These are phyloP conservation scores for Stomorhina lunata DNA, from an alignment of 2,888 invertebrate genomes.

Conservation along the genomic window DNA sequence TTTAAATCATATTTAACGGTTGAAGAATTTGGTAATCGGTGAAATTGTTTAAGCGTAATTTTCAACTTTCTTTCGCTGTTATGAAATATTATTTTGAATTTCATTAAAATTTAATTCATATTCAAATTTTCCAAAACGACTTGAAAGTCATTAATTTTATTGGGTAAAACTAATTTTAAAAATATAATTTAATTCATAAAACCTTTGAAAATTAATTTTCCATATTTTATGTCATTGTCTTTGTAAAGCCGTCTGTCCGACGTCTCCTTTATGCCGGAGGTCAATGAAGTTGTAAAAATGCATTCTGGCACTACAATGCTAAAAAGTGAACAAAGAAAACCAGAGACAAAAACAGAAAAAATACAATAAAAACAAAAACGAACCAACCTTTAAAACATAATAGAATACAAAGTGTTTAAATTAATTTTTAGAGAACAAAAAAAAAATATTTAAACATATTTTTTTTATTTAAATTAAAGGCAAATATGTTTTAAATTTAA, in stretches of 20 bases:
- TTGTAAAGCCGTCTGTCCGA: too few relatives aligned
- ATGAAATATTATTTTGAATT: too few relatives aligned
- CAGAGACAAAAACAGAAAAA: too few relatives aligned
- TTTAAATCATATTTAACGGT: background rate
- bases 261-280: slow-evolving; percentile 11
- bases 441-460: background rate
- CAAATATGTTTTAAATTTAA: slow-evolving; percentile 5
- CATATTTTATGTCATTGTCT: background rate
- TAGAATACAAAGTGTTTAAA: background rate
- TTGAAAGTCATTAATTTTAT: background rate
- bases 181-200: background rate
- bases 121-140: too few relatives aligned
- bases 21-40: background rate
- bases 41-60: background rate
- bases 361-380: background rate
- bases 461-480: background rate
- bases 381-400: background rate
- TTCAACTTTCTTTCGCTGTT: background rate
- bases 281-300: slow-evolving; percentile 55
- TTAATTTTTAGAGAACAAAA: too few relatives aligned
- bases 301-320: slow-evolving; percentile 5
- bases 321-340: background rate
- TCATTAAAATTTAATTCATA: background rate
- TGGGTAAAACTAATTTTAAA: background rate
- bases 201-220: background rate